Evolutionary conservation across 1,140 invertebrate species (phyloP).

Genomic region (Macrotrachela quadricornifera): DNA sequence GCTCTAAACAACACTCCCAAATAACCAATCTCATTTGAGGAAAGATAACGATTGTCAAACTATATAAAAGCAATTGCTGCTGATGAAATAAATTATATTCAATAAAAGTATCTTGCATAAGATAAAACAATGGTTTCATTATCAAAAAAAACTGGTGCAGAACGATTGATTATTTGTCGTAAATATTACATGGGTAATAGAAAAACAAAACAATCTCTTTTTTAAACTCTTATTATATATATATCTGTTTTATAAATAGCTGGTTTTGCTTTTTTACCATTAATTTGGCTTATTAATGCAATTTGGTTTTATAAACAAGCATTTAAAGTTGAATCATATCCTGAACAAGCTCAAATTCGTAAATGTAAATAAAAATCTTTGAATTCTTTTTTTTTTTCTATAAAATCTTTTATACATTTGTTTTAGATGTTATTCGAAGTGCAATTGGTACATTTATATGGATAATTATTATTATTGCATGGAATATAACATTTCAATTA

Average conservation of each 20-base stretch:
- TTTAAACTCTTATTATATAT: too few relatives aligned
- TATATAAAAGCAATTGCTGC: too few relatives aligned
- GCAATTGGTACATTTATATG: not conserved
- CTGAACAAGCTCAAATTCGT: slow-evolving; percentile 2
- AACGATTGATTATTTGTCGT: slow-evolving; percentile 4
- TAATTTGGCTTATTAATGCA: slow-evolving; percentile 8
- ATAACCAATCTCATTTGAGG: too few relatives aligned
- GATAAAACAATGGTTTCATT: too few relatives aligned
- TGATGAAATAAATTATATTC: too few relatives aligned
- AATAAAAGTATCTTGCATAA: too few relatives aligned
- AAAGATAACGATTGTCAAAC: too few relatives aligned
- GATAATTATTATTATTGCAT: not conserved
- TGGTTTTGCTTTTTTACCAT: slow-evolving; percentile 6
- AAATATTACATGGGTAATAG: not conserved
- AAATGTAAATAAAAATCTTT: not conserved
- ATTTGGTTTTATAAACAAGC: slow-evolving; percentile 8
- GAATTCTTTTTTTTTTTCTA: not conserved
- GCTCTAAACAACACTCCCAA: too few relatives aligned
- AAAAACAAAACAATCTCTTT: too few relatives aligned
- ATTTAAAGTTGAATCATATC: not conserved
- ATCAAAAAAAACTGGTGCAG: not conserved
- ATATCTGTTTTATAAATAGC: too few relatives aligned
- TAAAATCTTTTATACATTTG: not conserved
- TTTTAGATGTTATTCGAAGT: slow-evolving; percentile 1
- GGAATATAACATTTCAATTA: slow-evolving; percentile 6